Base-by-base conservation (phyloP, 2,797 vertebrate genomes). In the Galaxias olidus region DNA sequence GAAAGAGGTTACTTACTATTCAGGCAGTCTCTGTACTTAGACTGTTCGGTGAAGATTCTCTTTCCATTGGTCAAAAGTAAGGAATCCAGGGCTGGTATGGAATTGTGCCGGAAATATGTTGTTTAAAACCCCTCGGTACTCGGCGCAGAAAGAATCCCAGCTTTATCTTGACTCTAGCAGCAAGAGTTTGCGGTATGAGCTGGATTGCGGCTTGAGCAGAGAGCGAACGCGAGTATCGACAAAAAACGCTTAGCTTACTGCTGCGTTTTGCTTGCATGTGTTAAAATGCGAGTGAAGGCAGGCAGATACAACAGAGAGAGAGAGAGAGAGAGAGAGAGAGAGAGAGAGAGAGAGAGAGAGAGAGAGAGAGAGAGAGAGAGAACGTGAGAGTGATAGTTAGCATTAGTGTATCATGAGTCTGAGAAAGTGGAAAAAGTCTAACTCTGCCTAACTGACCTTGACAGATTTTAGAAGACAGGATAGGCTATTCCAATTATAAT, bases 41-140 rank as follows among this genome's bases (percentile, higher is more conserved):
- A 87, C 90, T 92, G 93, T 86, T 90, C 80, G 80, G 92, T 90
- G 89, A 88, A 85, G 84, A 88, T 86, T 76, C 90, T 95, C 93
- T 95, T 94, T 94, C 95, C 95, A 95, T 95, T 93, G 93, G 94
- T 92, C 87, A 95, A 89, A 89, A 95, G 87, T 91, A 94, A 93
- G 82, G 93, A 94, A 92, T 97, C 95, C 95, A 96, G 95, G 93
- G 87, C 93, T 92, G 90, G 87, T 91, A 89, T 91, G 91, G 82
- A 71, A 19, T 86, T 78, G 78, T 77, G 84, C 69, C 68, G 74
- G 55, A 82, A 64, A 72, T 42, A 59, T 46, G 79, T 74, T 75
- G 66, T 62, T 50, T 9, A 47, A 47, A 14, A 47, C 13, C 13
- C 45, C 13, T 10, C 45, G 10, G 8, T 9, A 4, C 45, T 10